phyloP scores from a whole-genome alignment of 53 echinoderm and acorn worm species.

The Arbacia lixula region DNA sequence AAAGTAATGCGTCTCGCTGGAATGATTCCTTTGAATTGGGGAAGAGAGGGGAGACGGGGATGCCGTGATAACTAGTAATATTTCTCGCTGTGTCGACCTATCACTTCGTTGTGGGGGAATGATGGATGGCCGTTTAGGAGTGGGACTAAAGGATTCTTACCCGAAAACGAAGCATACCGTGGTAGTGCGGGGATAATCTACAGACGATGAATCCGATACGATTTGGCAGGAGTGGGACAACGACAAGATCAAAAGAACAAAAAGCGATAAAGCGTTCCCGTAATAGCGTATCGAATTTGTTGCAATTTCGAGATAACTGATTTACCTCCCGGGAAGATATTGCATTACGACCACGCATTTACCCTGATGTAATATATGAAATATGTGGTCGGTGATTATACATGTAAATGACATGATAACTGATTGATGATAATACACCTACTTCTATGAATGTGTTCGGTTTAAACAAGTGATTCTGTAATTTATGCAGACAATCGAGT shows the following conservation, averaged over 20 bases:
- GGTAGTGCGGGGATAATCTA: neutral
- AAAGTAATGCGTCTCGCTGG: constrained; percentile 42
- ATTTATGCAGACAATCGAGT: too few relatives aligned
- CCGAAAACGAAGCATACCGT: neutral
- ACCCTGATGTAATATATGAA: neutral
- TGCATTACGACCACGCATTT: neutral
- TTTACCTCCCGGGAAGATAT: constrained; percentile 29
- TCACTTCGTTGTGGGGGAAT: neutral
- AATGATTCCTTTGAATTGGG: neutral
- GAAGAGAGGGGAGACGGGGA: neutral
- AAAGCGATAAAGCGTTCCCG: neutral
- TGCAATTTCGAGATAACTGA: constrained; percentile 37
- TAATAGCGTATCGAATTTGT: constrained; percentile 44
- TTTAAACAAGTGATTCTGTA: too few relatives aligned
- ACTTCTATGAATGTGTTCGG: too few relatives aligned
- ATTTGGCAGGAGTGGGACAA: neutral
- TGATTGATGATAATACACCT: too few relatives aligned
- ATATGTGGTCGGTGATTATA: neutral
- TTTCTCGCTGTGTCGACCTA: constrained; percentile 1
- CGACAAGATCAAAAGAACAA: constrained; percentile 4
- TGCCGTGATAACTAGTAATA: constrained; percentile 35
- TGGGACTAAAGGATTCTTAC: constrained; percentile 36
- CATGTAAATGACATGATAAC: neutral
- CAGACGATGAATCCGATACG: constrained; percentile 1
- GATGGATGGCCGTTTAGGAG: constrained; percentile 34